Evolutionary conservation across 2,888 invertebrate genomes (phyloP), one percentile per base, ranked within the genome.

Genomic region (Clunio marinus): DNA sequence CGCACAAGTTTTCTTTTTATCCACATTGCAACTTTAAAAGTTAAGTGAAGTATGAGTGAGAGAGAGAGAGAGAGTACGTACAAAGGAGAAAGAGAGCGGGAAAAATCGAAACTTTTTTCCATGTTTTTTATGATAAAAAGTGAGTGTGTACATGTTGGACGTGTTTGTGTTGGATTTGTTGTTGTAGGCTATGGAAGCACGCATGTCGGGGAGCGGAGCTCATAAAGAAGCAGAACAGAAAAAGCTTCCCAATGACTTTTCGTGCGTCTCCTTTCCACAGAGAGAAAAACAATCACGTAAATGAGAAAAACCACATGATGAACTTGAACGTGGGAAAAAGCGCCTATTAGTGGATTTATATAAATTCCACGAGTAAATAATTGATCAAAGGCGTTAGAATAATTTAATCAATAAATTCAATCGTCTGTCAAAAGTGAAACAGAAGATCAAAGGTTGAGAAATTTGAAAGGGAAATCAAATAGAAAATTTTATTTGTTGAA

Each of bases 61-160:
- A n/a, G n/a, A n/a, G n/a, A n/a, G n/a, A n/a, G n/a, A n/a, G n/a
- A n/a, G n/a, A n/a, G n/a, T n/a, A n/a, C n/a, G n/a, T n/a, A n/a
- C n/a, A n/a, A n/a, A n/a, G n/a, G n/a, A n/a, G n/a, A n/a, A n/a
- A n/a, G 17, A 17, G 22, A 32, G 35, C 35, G 41, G n/a, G n/a
- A n/a, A 41, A 41, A 41, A 41, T 41, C 41, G 41, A 41, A 41
- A 41, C 41, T 41, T 41, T 41, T n/a, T n/a, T n/a, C n/a, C 41
- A 41, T 41, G 41, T 41, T 41, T 22, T 51, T 17, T 8, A 51
- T 51, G 7, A 51, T 22, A 51, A 51, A 51, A 51, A 51, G 41
- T 4, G 41, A n/a, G n/a, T 41, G n/a, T 13, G 15, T 41, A 51
- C 51, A 51, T 51, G 51, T 51, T 17, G 51, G 22, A 51, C 51